Evolutionary conservation across 2,113 vertebrate species (phyloP).

Genomic region (Hassar affinis): DNA sequence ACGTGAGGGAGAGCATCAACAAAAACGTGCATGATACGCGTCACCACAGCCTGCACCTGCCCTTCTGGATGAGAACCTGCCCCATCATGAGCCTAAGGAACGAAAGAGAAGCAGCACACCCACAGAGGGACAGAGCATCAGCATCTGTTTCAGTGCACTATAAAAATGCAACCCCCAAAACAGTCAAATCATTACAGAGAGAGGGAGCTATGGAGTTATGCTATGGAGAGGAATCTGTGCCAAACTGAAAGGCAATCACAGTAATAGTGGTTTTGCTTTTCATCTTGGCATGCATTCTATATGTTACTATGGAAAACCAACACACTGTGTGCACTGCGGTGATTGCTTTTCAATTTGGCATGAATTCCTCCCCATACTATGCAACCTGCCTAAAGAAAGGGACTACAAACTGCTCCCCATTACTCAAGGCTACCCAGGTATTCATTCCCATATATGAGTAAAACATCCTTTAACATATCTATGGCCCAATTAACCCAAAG

Average conservation of each 20-base stretch:
- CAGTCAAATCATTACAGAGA: neutral
- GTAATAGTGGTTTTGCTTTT: too few relatives aligned
- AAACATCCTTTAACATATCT: neutral
- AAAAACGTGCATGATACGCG: slow-evolving; percentile 83
- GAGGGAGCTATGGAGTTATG: neutral
- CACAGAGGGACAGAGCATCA: neutral
- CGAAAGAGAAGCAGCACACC: neutral
- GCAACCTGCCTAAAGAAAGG: neutral
- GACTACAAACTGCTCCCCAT: neutral
- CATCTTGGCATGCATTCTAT: too few relatives aligned
- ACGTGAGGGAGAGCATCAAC: slow-evolving; percentile 91
- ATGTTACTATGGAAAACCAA: too few relatives aligned
- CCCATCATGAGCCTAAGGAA: slow-evolving; percentile 76
- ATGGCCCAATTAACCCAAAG: neutral
- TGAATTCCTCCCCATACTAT: too few relatives aligned
- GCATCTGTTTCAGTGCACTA: neutral
- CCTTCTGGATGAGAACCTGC: slow-evolving; percentile 61
- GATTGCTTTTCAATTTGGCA: too few relatives aligned
- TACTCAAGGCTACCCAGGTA: neutral
- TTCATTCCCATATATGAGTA: neutral
- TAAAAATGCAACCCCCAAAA: neutral
- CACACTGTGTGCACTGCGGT: too few relatives aligned
- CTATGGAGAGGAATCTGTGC: too few relatives aligned
- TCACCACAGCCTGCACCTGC: slow-evolving; percentile 75
- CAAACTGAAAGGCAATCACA: too few relatives aligned